These are phyloP conservation scores for Lymantria monacha DNA, from an alignment of 2,888 invertebrate species.

Conservation along the genomic window DNA sequence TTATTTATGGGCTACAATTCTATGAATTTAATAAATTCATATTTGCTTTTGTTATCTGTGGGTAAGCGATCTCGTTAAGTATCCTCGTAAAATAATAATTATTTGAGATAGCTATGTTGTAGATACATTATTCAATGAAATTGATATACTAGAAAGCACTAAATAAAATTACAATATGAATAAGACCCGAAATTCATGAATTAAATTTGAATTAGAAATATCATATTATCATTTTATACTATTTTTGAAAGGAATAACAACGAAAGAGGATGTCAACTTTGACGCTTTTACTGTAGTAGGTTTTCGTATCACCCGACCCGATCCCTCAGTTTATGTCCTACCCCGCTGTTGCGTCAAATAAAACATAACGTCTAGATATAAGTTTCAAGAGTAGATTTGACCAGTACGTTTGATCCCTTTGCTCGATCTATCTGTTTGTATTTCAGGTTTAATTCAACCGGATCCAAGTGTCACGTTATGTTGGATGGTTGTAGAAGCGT, in stretches of 20 bases:
- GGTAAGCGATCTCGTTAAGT: too few species aligned
- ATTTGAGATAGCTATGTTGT: too few species aligned
- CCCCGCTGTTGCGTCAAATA: constrained; percentile 46
- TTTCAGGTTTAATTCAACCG: constrained; percentile 11
- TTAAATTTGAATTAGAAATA: constrained; percentile 1
- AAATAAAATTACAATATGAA: too few species aligned
- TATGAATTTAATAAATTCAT: too few species aligned
- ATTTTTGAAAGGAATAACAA: constrained; percentile 12
- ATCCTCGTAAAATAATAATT: too few species aligned
- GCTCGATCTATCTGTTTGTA: constrained; percentile 9
- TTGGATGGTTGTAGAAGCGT: constrained; percentile 20
- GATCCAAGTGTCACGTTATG: constrained; percentile 17
- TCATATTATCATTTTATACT: constrained; percentile 5
- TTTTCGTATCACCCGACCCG: constrained; percentile 22
- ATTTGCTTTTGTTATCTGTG: too few species aligned
- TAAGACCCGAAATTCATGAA: not conserved
- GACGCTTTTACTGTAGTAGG: constrained; percentile 9
- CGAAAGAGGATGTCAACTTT: constrained; percentile 15
- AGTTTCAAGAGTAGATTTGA: constrained; percentile 37
- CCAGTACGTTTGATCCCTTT: constrained; percentile 20
- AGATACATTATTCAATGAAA: too few species aligned
- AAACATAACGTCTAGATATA: constrained; percentile 42
- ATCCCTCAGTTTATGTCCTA: constrained; percentile 38
- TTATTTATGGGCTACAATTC: too few species aligned
- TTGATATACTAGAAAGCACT: too few species aligned